Evolutionary conservation across 1,140 invertebrate genomes (phyloP), one percentile per base, ranked within the genome.

Genomic region (Brachionus rubens): DNA sequence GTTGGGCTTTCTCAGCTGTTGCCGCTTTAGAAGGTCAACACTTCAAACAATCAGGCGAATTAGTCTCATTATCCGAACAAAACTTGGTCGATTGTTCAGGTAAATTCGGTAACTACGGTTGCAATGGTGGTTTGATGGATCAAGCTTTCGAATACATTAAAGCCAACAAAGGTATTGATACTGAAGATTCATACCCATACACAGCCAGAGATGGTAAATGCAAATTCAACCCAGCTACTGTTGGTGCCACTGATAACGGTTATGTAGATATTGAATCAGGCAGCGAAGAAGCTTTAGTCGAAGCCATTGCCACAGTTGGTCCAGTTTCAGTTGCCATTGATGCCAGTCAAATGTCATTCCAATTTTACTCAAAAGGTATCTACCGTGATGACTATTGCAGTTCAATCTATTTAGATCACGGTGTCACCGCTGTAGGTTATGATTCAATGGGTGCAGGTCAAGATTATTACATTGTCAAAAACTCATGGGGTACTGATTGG

Each of bases 11-110:
- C 33, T 68, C 59, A 24, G 30, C 59, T 43, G 41, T 94, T 78
- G 96, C 95, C 28, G 86, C 96, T 0, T 85, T 99, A 24, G 96
- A 99, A 87, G 96, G 92, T 16, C 96, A 98, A 84, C 91, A 96
- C 83, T 96, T 91, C 85, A 89, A 93, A 77, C 89, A 91, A 82
- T 90, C 88, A 26, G 91, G 91, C 48, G 88, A 89, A 78, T 86
- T 99, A 14, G 88, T 95, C 5, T 94, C 93, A 2, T 88, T 99
- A 0, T 96, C 92, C 79, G 96, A 99, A 86, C 96, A 99, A 86
- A 98, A 99, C 83, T 86, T 99, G 47, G 88, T 99, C 28, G 96
- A 99, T 86, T 99, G 96, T 82, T 95, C 93, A 0, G 62, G 43
- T 41, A 79, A 79, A 65, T 79, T 79, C 48, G 82, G 81, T 6